Evolutionary conservation across 2,113 vertebrate genomes (phyloP).

Genomic region (Onychostoma macrolepis): DNA sequence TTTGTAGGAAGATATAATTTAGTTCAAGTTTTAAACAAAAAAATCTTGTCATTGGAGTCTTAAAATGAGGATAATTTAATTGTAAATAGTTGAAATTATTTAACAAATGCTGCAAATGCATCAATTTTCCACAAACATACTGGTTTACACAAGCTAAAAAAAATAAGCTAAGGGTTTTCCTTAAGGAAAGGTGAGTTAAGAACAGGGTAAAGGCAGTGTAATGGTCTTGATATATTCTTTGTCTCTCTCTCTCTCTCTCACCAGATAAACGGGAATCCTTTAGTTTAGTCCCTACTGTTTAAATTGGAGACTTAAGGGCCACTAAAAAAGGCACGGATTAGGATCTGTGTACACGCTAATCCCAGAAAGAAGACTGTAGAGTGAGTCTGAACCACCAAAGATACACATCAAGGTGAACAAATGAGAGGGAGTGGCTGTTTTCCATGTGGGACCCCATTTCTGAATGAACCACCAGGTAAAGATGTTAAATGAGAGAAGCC

Average conservation of each 20-base stretch:
- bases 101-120: background rate
- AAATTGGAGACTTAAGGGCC: background rate
- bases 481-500: conserved; percentile 32
- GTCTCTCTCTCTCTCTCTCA: conserved; percentile 3
- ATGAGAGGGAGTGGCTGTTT: conserved; percentile 23
- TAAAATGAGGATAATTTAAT: background rate
- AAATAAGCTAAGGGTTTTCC: background rate
- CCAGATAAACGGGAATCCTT: background rate
- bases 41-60: background rate
- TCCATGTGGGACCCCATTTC: background rate
- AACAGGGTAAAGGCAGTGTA: background rate
- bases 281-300: background rate
- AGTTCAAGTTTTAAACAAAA: background rate
- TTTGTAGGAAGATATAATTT: background rate
- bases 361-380: background rate
- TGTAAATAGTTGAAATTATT: background rate
- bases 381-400: background rate
- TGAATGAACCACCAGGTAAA: background rate
- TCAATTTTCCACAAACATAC: background rate
- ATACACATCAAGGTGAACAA: background rate
- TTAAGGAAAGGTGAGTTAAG: background rate
- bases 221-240: conserved; percentile 53
- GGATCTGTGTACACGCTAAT: conserved; percentile 30
- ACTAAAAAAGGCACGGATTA: conserved; percentile 49
- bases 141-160: background rate